Conservation (phyloP, 92 coral and sea anemone genomes). For the Virgularia gustaviana region DNA sequence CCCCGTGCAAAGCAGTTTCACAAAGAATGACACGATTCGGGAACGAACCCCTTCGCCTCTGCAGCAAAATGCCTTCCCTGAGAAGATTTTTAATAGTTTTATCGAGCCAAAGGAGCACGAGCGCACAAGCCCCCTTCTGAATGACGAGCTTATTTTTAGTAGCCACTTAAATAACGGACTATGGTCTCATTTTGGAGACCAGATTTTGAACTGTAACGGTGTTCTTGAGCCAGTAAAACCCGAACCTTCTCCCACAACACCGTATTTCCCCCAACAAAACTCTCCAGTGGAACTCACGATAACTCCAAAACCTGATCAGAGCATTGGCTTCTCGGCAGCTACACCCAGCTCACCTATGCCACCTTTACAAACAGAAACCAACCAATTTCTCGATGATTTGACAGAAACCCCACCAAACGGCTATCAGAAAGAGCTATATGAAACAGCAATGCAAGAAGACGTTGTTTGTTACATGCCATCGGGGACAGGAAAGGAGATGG, state of each 20-base stretch:
- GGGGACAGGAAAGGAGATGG: constrained; percentile 88
- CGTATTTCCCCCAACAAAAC: neutral
- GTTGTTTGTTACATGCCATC: constrained; percentile 86
- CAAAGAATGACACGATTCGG: neutral
- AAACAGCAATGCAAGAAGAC: constrained; percentile 69
- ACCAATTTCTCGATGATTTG: constrained; percentile 33
- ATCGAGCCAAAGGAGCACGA: neutral
- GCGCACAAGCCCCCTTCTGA: too few relatives aligned
- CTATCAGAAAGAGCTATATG: constrained; percentile 74
- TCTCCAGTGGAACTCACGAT: too few relatives aligned
- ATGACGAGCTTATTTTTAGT: neutral
- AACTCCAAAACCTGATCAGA: too few relatives aligned
- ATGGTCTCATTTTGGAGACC: neutral
- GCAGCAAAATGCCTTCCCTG: neutral
- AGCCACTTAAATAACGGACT: neutral
- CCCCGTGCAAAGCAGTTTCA: constrained; percentile 1
- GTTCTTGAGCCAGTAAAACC: neutral
- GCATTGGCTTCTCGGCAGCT: constrained; percentile 4
- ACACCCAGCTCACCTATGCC: constrained; percentile 59
- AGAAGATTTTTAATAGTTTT: neutral
- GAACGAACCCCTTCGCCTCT: constrained; percentile 20
- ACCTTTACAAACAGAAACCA: constrained; percentile 41
- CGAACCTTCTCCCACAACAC: neutral
- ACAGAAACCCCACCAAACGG: constrained; percentile 62
- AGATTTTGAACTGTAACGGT: neutral